Conservation (phyloP, 1,140 invertebrate species). For the Apis cerana region DNA sequence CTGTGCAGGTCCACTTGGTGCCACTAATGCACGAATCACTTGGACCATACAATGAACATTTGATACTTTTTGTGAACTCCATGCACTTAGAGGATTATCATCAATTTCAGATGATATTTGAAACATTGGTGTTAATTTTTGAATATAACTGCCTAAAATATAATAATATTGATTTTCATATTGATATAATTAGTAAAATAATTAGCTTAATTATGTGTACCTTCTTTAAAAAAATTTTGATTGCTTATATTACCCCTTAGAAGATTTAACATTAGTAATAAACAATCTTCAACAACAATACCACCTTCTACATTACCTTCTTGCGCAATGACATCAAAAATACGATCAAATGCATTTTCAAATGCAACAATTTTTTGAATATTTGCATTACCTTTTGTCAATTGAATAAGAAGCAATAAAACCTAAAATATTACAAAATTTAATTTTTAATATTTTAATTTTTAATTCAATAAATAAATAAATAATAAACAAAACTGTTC, state of each 20-base stretch:
- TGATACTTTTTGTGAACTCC: slow-evolving; percentile 97
- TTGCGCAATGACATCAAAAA: slow-evolving; percentile 95
- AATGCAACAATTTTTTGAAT: slow-evolving; percentile 99
- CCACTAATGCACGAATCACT: slow-evolving; percentile 94
- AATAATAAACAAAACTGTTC: neutral
- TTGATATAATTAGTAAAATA: neutral
- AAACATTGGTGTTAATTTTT: slow-evolving; percentile 94
- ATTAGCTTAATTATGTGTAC: slow-evolving; percentile 71
- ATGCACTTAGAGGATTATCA: slow-evolving; percentile 84
- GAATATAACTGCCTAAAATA: slow-evolving; percentile 90
- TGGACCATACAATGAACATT: slow-evolving; percentile 96
- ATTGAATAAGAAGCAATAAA: slow-evolving; percentile 93
- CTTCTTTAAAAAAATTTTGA: slow-evolving; percentile 99
- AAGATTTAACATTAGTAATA: slow-evolving; percentile 96
- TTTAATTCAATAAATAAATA: neutral
- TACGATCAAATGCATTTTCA: slow-evolving; percentile 98
- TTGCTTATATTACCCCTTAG: slow-evolving; percentile 98
- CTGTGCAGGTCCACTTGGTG: slow-evolving; percentile 92
- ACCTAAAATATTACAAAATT: slow-evolving; percentile 81
- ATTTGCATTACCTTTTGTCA: slow-evolving; percentile 98
- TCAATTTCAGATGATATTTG: slow-evolving; percentile 86
- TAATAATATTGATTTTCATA: slow-evolving; percentile 33
- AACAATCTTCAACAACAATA: slow-evolving; percentile 98
- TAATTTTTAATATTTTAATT: neutral
- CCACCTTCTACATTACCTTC: slow-evolving; percentile 98